Conservation (phyloP, 2,797 vertebrate species). For the Furcifer pardalis region DNA sequence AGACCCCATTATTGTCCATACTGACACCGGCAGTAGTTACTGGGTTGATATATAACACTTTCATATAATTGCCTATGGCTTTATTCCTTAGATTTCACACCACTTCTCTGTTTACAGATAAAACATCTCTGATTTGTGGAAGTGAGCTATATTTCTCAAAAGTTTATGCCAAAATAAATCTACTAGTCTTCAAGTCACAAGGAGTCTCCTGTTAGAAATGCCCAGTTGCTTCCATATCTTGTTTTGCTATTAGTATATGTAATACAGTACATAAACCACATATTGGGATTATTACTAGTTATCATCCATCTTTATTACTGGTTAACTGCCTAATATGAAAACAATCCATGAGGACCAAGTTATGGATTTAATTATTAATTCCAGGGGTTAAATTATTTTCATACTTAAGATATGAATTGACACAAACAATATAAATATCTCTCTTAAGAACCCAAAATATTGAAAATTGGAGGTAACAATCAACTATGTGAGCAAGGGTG, state of each 20-base stretch:
- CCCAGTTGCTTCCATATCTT: neutral
- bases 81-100: neutral
- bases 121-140: neutral
- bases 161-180: neutral
- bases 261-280: neutral
- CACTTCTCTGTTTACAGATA: neutral
- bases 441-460: neutral
- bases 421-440: neutral
- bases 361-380: conserved; percentile 1
- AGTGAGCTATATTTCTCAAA: neutral
- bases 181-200: neutral
- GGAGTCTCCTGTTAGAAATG: neutral
- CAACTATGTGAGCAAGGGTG: neutral
- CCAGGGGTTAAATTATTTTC: neutral
- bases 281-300: too few relatives aligned
- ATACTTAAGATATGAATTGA: neutral
- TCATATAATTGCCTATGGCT: neutral
- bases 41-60: neutral
- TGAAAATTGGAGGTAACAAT: neutral
- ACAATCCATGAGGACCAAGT: neutral
- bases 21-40: neutral
- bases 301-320: neutral
- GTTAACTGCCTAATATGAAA: neutral
- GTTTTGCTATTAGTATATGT: neutral
- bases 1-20: neutral